These are phyloP conservation scores for Miniopterus natalensis DNA, from an alignment of 2,113 vertebrate species.

Conservation along the genomic window DNA sequence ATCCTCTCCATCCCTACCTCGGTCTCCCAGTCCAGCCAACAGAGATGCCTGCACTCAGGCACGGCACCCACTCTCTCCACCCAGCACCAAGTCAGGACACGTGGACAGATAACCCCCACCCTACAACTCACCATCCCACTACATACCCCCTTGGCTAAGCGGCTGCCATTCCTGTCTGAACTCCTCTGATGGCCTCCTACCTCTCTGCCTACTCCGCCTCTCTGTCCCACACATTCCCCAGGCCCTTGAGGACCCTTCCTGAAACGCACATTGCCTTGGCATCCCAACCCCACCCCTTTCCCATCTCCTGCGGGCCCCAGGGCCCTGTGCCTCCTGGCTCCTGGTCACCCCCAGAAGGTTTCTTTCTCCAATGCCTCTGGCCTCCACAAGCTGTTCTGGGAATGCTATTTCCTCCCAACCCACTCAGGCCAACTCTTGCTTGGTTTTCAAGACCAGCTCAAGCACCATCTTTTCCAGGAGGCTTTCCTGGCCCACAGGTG, in stretches of 20 bases:
- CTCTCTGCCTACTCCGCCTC: not conserved
- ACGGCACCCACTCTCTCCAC: not conserved
- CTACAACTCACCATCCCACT: not conserved
- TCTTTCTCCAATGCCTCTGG: not conserved
- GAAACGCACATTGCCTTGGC: not conserved
- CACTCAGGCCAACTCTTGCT: not conserved
- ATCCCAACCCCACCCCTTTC: not conserved
- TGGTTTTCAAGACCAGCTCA: not conserved
- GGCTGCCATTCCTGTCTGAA: not conserved
- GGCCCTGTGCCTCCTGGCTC: not conserved
- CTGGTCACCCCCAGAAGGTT: not conserved
- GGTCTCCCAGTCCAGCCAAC: not conserved
- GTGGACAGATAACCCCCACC: no score
- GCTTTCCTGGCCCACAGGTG: not conserved
- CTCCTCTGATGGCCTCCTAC: not conserved
- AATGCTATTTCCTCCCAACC: not conserved
- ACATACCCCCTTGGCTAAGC: no score
- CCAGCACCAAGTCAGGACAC: not conserved
- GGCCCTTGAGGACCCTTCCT: not conserved
- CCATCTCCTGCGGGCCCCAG: not conserved
- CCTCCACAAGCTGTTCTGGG: not conserved
- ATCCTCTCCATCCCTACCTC: rapidly evolving
- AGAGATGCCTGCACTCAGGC: not conserved
- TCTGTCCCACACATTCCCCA: not conserved
- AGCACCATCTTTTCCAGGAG: not conserved